Conservation (phyloP, 1,140 invertebrate species). For the Drosophila ogumai region DNA sequence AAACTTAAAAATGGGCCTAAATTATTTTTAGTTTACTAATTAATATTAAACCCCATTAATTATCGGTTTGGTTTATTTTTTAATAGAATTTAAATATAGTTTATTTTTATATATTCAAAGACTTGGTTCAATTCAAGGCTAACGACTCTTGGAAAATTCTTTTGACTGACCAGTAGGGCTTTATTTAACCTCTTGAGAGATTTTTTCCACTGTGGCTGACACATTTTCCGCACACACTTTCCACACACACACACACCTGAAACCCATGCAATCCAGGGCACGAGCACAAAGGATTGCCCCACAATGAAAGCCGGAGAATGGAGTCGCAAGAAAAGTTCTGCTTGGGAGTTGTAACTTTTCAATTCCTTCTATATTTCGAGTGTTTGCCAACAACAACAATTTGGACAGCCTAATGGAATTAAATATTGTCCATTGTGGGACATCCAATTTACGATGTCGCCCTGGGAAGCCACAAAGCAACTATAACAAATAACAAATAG, state of each 20-base stretch:
- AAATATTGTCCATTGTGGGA: conserved; percentile 60
- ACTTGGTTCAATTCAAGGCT: too few relatives aligned
- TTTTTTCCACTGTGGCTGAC: conserved; percentile 49
- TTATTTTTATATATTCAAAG: too few relatives aligned
- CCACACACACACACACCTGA: conserved; percentile 22
- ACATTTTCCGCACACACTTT: conserved; percentile 45
- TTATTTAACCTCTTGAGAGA: conserved; percentile 7
- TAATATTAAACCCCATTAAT: too few relatives aligned
- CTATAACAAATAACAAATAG: conserved; percentile 41
- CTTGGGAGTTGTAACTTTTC: conserved; percentile 32
- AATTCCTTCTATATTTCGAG: conserved; percentile 54
- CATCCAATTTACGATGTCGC: conserved; percentile 56
- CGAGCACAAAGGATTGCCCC: conserved; percentile 25
- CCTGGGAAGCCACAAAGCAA: conserved; percentile 33
- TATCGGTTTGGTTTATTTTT: too few relatives aligned
- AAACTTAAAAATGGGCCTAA: too few relatives aligned
- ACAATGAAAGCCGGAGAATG: conserved; percentile 34
- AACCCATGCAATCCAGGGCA: conserved; percentile 31
- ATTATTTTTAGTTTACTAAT: too few relatives aligned
- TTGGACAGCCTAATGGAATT: conserved; percentile 71
- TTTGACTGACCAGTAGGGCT: not conserved
- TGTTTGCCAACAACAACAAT: conserved; percentile 38
- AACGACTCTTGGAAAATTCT: not conserved
- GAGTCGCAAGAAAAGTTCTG: conserved; percentile 34
- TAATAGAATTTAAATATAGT: too few relatives aligned